Percentiles rank a stretch among this genome's conserved stretches.
Conservation (phyloP, 1,140 invertebrate genomes). For the Zaprionus inermis region DNA sequence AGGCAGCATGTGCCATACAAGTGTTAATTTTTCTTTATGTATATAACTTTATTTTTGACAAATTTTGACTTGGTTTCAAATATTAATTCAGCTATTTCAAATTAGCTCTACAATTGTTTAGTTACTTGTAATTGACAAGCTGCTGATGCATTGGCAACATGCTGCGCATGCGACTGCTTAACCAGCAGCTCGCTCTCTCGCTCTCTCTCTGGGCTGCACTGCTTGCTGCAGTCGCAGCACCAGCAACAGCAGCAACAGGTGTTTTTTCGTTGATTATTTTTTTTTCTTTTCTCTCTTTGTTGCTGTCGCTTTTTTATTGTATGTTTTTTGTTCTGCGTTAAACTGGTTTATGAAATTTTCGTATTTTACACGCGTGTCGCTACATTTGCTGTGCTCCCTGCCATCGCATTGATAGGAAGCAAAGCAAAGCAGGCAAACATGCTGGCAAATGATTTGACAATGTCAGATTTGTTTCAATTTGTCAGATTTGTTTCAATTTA, state of each 20-base stretch:
- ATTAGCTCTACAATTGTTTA: too few relatives aligned
- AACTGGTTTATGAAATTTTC: constrained; percentile 32
- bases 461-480: neutral
- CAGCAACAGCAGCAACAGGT: constrained; percentile 49
- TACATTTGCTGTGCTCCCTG: constrained; percentile 67
- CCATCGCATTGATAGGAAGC: constrained; percentile 57
- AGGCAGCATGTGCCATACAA: too few relatives aligned
- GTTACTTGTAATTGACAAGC: neutral
- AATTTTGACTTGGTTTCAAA: too few relatives aligned
- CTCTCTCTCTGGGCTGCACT: neutral
- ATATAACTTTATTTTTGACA: too few relatives aligned
- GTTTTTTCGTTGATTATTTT: constrained; percentile 36
- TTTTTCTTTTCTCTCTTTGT: constrained; percentile 1
- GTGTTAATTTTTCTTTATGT: too few relatives aligned
- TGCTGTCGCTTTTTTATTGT: constrained; percentile 5
- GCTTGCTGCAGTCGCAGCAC: neutral
- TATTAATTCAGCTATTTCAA: too few relatives aligned
- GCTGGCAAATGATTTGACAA: neutral
- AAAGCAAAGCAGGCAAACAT: constrained; percentile 23
- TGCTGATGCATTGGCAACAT: neutral
- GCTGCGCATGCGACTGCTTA: neutral
- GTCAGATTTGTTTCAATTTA: neutral
- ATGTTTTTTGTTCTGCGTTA: constrained; percentile 20
- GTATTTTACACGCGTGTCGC: constrained; percentile 17
- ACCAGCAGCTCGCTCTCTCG: neutral